Evolutionary conservation across 2,113 vertebrate species (phyloP).

Genomic region (Irena cyanogastra): DNA sequence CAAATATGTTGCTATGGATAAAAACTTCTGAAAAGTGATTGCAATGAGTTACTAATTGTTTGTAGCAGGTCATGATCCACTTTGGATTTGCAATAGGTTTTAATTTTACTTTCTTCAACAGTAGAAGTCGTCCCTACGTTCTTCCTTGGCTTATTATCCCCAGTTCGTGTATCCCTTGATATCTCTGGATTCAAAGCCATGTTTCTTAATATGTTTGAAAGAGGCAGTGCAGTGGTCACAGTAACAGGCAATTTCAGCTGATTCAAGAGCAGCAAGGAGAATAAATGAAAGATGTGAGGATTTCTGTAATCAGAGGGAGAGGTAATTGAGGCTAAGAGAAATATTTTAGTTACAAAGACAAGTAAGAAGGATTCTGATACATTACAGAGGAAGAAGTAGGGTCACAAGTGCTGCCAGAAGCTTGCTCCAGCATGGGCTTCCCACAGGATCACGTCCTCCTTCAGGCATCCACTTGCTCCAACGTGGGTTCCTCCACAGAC

Average conservation of each 20-base stretch:
- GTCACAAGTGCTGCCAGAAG: not conserved
- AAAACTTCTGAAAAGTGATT: not conserved
- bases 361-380: not conserved
- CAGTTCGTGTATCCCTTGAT: not conserved
- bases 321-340: not conserved
- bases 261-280: not conserved
- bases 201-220: not conserved
- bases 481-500: rapidly evolving
- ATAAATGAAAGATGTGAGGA: not conserved
- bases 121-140: not conserved
- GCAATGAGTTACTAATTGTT: not conserved
- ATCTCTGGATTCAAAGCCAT: not conserved
- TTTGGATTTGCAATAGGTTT: not conserved
- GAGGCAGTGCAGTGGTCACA: not conserved
- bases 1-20: not conserved
- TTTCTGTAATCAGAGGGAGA: not conserved
- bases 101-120: not conserved
- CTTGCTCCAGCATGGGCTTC: not conserved
- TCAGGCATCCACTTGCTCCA: not conserved
- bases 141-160: not conserved
- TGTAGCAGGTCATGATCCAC: not conserved
- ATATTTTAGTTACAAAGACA: not conserved
- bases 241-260: not conserved
- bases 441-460: not conserved
- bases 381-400: not conserved